Base-by-base conservation (phyloP, 2,888 invertebrate species). In the Caenorhabditis sp. region DNA sequence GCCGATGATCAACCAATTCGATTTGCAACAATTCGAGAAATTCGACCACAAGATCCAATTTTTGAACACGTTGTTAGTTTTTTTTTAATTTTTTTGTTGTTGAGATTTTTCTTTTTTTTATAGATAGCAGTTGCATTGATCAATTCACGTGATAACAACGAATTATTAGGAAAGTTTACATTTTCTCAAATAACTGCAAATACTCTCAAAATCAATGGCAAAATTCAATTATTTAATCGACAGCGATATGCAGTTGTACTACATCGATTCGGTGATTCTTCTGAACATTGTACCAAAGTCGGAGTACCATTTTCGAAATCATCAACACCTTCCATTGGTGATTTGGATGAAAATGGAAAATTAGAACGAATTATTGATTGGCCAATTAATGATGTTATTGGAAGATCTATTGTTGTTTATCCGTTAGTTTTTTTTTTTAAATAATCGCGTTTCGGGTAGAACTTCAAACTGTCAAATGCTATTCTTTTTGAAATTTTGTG, bases 241-340 rank as follows among this genome's bases (percentile, higher is more conserved):
- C 23, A 51, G 1, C 57, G 67, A n/a, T 78, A 81, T 59, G 81
- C 81, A 19, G 66, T 81, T 8, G 77, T 80, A 2, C 61, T 81
- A 1, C 81, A 81, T 54, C 76, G 80, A 43, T 81, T 76, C 43
- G 81, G 81, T 4, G 81, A 81, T 37, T 69, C 74, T 1, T 77
- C 79, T 1, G 75, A 76, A 53, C 73, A 73, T 37, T 79, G 79
- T 19, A 50, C 70, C 12, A 36, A 77, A 8, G 71, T 79, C 31
- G 79, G 79, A 12, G 69, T 74, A 37, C 79, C 79, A 27, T 74
- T 77, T 51, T 68, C 69, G 0, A 55, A 59, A 19, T 62, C 37
- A 43, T n/a, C 59, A 27, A 66, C 66, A 10, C 71, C 77, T 12
- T 72, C 74, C 0, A 31, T 79, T 14, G 79, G 79, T 17, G 79